Percentiles rank a stretch among this genome's conserved stretches.
phyloP scores from a whole-genome alignment of 2,113 vertebrate species.

The Sisor rabdophorus region DNA sequence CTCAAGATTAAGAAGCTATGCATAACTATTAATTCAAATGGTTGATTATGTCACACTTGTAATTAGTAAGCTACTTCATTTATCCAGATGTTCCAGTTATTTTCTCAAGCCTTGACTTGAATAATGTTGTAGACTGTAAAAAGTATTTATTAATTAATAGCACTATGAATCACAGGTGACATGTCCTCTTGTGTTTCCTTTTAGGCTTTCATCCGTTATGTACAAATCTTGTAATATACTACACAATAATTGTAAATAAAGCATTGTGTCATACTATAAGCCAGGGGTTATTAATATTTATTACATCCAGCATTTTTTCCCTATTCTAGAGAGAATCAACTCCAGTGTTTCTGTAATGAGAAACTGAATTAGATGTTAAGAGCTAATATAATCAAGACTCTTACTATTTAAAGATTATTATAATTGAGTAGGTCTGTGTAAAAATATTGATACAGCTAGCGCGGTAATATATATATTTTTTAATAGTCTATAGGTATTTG shows the following conservation, averaged over 20 bases:
- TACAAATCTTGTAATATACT: background rate
- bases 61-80: background rate
- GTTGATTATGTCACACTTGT: background rate
- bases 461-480: no score
- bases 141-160: background rate
- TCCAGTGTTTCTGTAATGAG: constrained; percentile 41
- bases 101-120: background rate
- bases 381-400: background rate
- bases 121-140: background rate
- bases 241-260: background rate
- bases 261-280: background rate
- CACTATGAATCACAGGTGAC: background rate
- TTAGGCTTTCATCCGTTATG: no score
- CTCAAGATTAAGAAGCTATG: background rate
- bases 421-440: constrained; percentile 1
- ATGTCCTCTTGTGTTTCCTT: background rate
- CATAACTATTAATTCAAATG: background rate
- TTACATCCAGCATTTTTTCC: constrained; percentile 25
- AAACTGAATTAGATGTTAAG: constrained; percentile 20
- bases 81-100: background rate
- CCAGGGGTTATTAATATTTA: constrained; percentile 19
- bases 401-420: constrained; percentile 9
- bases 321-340: constrained; percentile 31
- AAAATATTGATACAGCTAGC: no score
- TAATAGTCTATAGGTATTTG: no score